phyloP scores from a whole-genome alignment of 2,888 invertebrate genomes.

The Sesia bembeciformis region DNA sequence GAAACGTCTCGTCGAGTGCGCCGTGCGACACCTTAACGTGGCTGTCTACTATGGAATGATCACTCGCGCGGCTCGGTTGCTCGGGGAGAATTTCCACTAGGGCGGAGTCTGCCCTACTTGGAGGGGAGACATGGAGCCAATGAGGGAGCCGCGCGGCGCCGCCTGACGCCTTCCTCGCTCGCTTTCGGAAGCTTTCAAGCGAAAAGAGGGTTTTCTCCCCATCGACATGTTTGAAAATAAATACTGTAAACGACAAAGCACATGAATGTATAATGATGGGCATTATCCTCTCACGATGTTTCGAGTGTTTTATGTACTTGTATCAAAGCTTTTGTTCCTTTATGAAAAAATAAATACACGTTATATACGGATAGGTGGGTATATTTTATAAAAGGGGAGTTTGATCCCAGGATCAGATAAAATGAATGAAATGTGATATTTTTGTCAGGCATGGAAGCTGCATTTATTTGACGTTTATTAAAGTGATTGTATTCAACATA shows the following conservation, averaged over 20 bases:
- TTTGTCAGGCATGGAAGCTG: constrained; percentile 46
- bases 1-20: constrained; percentile 12
- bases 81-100: constrained; percentile 44
- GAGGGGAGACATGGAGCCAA: constrained; percentile 54
- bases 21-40: constrained; percentile 32
- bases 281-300: constrained; percentile 64
- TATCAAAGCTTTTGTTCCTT: constrained; percentile 64
- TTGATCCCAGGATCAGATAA: constrained; percentile 54
- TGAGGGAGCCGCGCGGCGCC: constrained; percentile 29
- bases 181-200: constrained; percentile 67
- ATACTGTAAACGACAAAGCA: constrained; percentile 71
- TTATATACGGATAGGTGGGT: constrained; percentile 27
- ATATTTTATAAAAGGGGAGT: constrained; percentile 47
- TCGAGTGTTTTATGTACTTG: constrained; percentile 71
- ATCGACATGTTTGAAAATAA: constrained; percentile 66
- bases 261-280: constrained; percentile 73
- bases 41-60: constrained; percentile 44
- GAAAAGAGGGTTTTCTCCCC: constrained; percentile 66
- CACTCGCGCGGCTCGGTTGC: constrained; percentile 14
- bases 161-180: constrained; percentile 55
- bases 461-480: constrained; percentile 30
- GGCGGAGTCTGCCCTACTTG: constrained; percentile 45
- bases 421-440: constrained; percentile 64
- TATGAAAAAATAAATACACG: constrained; percentile 54
- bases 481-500: too few relatives aligned